These are phyloP conservation scores for Strix aluco DNA, from an alignment of 2,113 vertebrate species.

Conservation along the genomic window DNA sequence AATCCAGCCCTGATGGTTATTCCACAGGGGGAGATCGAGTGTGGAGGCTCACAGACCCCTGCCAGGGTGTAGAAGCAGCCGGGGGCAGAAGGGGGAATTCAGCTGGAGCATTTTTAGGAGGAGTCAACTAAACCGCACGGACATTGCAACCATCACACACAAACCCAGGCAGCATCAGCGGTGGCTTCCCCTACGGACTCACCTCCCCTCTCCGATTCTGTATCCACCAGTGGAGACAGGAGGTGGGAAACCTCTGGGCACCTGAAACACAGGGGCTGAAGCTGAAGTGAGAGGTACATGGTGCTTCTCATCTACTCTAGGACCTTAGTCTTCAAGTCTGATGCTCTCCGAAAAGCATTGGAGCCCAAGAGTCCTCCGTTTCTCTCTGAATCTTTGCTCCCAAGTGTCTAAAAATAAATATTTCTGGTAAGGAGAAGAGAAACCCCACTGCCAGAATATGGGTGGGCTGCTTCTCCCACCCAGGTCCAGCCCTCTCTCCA, in stretches of 20 bases:
- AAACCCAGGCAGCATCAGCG: background rate
- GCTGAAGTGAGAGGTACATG: background rate
- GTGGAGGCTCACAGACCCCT: background rate
- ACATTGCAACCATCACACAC: background rate
- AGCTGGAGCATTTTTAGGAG: background rate
- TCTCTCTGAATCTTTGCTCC: background rate
- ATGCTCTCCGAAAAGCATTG: background rate
- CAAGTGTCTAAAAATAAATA: background rate
- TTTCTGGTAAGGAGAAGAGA: background rate
- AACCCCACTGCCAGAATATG: background rate
- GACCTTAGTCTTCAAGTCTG: background rate
- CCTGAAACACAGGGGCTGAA: background rate
- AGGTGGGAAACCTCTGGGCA: background rate
- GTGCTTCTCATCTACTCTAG: background rate
- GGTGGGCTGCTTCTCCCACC: background rate
- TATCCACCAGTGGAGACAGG: background rate
- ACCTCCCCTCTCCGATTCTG: background rate
- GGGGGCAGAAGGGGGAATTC: background rate
- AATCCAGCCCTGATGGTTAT: background rate
- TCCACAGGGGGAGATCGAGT: rapidly evolving
- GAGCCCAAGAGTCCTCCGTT: background rate
- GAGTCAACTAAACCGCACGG: background rate
- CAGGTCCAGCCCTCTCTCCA: background rate
- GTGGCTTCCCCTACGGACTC: background rate
- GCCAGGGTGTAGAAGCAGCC: background rate